Evolutionary conservation across 92 coral and sea anemone genomes (phyloP).

Genomic region (Parazoanthus swiftii): DNA sequence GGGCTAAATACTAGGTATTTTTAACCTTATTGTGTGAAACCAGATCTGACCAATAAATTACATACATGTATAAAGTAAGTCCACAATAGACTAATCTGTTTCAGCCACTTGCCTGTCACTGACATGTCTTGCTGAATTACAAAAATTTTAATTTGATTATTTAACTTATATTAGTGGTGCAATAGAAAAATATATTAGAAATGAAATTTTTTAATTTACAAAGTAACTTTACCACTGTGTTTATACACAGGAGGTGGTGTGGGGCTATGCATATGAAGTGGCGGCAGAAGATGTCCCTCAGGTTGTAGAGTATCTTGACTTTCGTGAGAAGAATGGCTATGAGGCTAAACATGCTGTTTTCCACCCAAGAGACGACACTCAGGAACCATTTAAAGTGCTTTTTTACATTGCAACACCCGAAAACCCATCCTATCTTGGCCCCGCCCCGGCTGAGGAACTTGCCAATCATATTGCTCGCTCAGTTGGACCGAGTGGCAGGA

Average conservation of each 20-base stretch:
- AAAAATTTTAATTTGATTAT: too few relatives aligned
- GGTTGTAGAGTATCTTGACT: conserved; percentile 75
- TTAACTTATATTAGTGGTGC: too few relatives aligned
- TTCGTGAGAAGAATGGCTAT: conserved; percentile 80
- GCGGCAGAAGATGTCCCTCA: conserved; percentile 56
- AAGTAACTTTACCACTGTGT: neutral
- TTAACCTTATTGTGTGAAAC: too few relatives aligned
- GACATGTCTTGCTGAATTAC: too few relatives aligned
- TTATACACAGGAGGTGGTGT: conserved; percentile 60
- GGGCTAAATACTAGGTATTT: too few relatives aligned
- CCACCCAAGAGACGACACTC: conserved; percentile 43
- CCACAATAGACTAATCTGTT: too few relatives aligned
- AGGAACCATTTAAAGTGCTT: conserved; percentile 53
- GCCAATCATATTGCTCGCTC: conserved; percentile 66
- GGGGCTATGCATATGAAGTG: conserved; percentile 83
- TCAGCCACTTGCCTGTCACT: too few relatives aligned
- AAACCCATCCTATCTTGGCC: conserved; percentile 72
- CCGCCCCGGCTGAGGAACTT: conserved; percentile 66
- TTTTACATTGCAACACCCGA: conserved; percentile 75
- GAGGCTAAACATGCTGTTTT: conserved; percentile 57
- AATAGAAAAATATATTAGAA: too few relatives aligned
- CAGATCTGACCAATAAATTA: too few relatives aligned
- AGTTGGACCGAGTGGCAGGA: conserved; percentile 83
- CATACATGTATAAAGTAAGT: too few relatives aligned
- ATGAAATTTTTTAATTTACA: too few relatives aligned